Evolutionary conservation across 1,140 invertebrate genomes (phyloP), one percentile per base, ranked within the genome.

Genomic region (Olivierus martensii): DNA sequence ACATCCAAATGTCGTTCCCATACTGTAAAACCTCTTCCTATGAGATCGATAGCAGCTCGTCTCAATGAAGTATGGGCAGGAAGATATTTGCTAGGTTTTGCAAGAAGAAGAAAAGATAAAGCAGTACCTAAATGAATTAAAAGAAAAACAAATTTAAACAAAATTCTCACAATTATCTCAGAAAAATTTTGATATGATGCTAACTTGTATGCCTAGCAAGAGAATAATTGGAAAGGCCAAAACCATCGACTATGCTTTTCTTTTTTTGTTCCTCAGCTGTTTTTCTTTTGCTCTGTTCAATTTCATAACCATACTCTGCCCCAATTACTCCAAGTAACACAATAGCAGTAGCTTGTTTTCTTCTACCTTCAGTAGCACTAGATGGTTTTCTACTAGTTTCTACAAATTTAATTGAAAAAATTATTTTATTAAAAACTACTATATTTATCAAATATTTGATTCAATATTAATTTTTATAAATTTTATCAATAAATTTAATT

Each of bases 1-100:
- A 97, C 91, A 70, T 99, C 94, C 18, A 99, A 67, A 69, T 97
- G 95, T 0, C 93, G 92, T 68, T 99, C 93, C 95, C 95, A 99
- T 0, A 98, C 90, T 0, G 88, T 91, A 67, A 99, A 99, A 22
- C 95, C 95, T 45, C 94, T 77, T 1, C 95, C 77, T 55, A 94
- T 82, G 44, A 99, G 75, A 77, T 99, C 95, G 43, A 99, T 94
- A 3, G 95, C 92, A 15, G 95, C 93, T 56, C 94, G 71, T 15
- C 94, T 73, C 22, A 98, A 72, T 1, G 92, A 81, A 14, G 91
- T 94, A 69, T 94, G 84, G 14, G 85, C 73, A 0, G 91, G 91
- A 50, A 96, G 70, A 59, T 84, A 82, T 2, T 77, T 68, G 17
- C 79, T 80, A n/a, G 87, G 78, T 19, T 90, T 84, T 19, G 88